phyloP scores from a whole-genome alignment of 2,888 invertebrate genomes.

The Leptogaster cylindrica region DNA sequence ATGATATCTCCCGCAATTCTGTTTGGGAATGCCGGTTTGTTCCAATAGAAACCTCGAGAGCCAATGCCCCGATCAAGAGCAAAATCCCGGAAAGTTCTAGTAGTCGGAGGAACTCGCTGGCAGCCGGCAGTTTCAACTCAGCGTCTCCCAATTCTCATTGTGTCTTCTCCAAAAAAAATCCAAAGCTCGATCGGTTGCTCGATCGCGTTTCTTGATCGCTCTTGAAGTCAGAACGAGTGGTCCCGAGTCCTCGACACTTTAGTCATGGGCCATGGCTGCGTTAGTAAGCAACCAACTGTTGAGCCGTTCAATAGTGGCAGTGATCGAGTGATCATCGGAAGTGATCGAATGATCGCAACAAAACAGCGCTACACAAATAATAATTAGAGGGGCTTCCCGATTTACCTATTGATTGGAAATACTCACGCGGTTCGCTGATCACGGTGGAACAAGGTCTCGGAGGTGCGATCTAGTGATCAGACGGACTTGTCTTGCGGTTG shows the following conservation, averaged over 20 bases:
- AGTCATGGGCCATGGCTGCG: conserved; percentile 19
- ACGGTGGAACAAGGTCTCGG: too few species aligned
- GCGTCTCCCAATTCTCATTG: background rate
- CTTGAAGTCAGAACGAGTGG: background rate
- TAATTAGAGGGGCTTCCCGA: background rate
- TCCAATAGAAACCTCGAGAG: too few species aligned
- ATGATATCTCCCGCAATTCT: too few species aligned
- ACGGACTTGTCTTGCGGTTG: too few species aligned
- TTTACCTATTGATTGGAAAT: background rate
- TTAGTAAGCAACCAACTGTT: conserved; percentile 47
- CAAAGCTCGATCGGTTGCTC: too few species aligned
- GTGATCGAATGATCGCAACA: conserved; percentile 18
- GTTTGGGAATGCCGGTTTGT: too few species aligned
- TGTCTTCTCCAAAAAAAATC: conserved; percentile 11
- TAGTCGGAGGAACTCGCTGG: too few species aligned
- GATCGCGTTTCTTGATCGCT: background rate
- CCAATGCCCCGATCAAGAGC: too few species aligned
- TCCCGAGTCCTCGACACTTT: conserved; percentile 6
- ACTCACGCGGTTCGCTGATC: too few species aligned
- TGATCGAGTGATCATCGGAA: background rate
- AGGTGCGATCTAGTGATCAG: too few species aligned
- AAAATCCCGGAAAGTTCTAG: too few species aligned
- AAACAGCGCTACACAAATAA: background rate
- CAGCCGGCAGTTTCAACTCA: too few species aligned
- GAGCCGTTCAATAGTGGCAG: conserved; percentile 31